Conservation (phyloP, 2,113 vertebrate genomes). For the Megaceryle torquata region DNA sequence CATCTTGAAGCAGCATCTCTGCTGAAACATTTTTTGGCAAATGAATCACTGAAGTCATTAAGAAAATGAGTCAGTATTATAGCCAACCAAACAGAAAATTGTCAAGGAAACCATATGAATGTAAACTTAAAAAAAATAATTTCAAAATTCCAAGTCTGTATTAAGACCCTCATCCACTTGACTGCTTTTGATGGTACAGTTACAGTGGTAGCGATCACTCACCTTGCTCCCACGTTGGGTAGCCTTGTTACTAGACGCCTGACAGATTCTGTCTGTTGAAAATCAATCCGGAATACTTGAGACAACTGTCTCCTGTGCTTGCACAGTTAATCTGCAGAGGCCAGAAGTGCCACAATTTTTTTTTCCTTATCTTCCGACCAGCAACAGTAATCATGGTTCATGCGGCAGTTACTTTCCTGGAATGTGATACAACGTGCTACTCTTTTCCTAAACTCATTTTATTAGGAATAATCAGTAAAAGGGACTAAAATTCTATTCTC, state of each 20-base stretch:
- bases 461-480: background rate
- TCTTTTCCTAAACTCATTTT: background rate
- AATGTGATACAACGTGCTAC: background rate
- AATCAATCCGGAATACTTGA: background rate
- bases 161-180: background rate
- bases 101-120: background rate
- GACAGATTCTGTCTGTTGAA: background rate
- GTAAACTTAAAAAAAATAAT: background rate
- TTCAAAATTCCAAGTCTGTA: background rate
- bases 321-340: background rate
- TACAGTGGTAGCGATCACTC: background rate
- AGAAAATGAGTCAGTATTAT: background rate
- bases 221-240: accelerated
- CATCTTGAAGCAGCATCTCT: background rate
- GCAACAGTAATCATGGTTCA: background rate
- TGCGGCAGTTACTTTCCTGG: background rate
- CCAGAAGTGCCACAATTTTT: background rate
- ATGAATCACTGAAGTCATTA: background rate
- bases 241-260: background rate
- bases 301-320: background rate
- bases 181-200: background rate
- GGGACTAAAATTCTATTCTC: background rate
- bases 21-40: background rate
- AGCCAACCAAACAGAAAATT: background rate
- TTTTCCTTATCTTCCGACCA: background rate